A percentile compares a stretch with the other conserved stretches of the same genome.
Evolutionary conservation across 2,113 vertebrate species (phyloP).

Genomic region (Hydrolagus affinis): DNA sequence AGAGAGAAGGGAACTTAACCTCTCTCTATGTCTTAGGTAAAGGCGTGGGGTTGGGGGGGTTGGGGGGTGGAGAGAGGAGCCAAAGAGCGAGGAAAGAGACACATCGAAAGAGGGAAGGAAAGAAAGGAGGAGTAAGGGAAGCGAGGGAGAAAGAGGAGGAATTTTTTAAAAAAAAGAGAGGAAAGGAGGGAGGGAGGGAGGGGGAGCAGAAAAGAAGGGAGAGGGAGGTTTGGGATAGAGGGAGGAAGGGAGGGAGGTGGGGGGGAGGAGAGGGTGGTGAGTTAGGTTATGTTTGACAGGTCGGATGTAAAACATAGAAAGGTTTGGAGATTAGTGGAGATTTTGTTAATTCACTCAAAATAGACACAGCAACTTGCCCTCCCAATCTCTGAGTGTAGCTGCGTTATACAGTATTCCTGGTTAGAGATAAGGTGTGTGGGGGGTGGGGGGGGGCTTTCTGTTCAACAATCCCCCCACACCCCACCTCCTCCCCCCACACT

Average conservation of each 20-base stretch:
- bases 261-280: too few relatives aligned
- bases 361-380: background rate
- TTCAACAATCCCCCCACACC: too few relatives aligned
- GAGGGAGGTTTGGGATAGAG: background rate
- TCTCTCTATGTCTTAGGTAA: slow-evolving; percentile 16
- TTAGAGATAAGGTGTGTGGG: background rate
- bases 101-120: background rate
- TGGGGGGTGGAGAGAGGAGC: background rate
- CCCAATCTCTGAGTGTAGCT: background rate
- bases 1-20: too few relatives aligned
- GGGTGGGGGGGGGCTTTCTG: background rate
- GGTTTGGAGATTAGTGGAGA: too few relatives aligned
- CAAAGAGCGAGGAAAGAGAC: background rate
- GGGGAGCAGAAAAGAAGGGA: slow-evolving; percentile 36
- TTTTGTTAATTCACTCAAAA: too few relatives aligned
- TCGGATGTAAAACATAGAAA: too few relatives aligned
- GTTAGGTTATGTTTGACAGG: too few relatives aligned
- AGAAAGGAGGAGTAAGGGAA: slow-evolving; percentile 10
- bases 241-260: too few relatives aligned
- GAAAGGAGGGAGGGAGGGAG: slow-evolving; percentile 35
- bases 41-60: background rate
- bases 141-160: slow-evolving; percentile 8
- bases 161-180: background rate
- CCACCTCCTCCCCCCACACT: background rate
- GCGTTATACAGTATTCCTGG: background rate